Evolutionary conservation across 2,888 invertebrate species (phyloP).

Genomic region (Congeria kusceri): DNA sequence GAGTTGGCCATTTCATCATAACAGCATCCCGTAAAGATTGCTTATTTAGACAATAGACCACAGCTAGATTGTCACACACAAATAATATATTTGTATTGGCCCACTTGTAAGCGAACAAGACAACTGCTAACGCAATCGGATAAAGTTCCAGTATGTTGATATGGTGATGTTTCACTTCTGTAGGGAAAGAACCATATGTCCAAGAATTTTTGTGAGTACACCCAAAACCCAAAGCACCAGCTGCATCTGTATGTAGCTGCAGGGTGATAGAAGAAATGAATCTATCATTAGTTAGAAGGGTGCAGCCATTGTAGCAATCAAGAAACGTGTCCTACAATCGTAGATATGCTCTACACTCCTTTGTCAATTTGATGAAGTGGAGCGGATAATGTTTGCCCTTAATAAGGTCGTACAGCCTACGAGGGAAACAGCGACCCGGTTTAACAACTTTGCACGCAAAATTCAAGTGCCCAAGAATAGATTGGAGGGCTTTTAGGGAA

Average conservation of each 20-base stretch:
- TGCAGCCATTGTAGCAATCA: constrained; percentile 26
- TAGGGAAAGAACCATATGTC: constrained; percentile 27
- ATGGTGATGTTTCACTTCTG: constrained; percentile 3
- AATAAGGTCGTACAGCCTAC: no score
- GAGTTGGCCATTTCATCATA: no score
- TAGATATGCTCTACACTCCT: no score
- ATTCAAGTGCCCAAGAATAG: constrained; percentile 30
- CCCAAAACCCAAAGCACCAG: constrained; percentile 10
- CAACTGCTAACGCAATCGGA: constrained; percentile 32
- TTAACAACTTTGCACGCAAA: constrained; percentile 45
- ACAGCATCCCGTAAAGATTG: constrained; percentile 22
- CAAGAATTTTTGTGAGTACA: constrained; percentile 13
- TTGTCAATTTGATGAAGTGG: no score
- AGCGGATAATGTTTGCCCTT: no score
- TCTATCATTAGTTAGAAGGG: constrained; percentile 21
- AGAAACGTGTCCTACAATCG: constrained; percentile 20
- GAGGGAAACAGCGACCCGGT: background rate
- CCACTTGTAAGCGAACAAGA: constrained; percentile 20
- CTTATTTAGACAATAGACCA: constrained; percentile 24
- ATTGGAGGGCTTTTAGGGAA: constrained; percentile 15
- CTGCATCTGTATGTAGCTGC: constrained; percentile 25
- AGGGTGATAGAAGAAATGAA: no score
- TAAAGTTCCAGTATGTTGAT: constrained; percentile 27
- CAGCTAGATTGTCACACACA: constrained; percentile 29
- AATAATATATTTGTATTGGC: constrained; percentile 25